Evolutionary conservation across 2,888 invertebrate species (phyloP).

Genomic region (Drosophila parthenogenetica): DNA sequence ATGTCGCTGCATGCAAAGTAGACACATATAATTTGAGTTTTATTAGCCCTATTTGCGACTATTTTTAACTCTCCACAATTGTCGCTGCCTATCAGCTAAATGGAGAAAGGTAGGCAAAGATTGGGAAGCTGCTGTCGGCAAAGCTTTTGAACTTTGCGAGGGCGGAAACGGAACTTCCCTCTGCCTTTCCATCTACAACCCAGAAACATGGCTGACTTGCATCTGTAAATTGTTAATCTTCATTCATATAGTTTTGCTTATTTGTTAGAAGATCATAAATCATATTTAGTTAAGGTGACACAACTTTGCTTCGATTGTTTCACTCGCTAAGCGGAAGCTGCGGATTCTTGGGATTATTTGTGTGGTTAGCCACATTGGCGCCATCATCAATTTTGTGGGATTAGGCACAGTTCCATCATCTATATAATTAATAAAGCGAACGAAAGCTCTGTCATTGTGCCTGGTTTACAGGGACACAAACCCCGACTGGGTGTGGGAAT

Average conservation of each 20-base stretch:
- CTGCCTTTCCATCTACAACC: neutral
- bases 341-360: conserved; percentile 47
- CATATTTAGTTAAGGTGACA: conserved; percentile 39
- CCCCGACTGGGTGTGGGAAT: neutral
- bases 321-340: conserved; percentile 45
- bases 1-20: conserved; percentile 56
- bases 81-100: conserved; percentile 55
- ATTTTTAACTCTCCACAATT: conserved; percentile 66
- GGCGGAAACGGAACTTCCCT: conserved; percentile 49
- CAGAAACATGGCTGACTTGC: conserved; percentile 30
- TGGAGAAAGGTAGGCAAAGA: neutral
- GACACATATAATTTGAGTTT: conserved; percentile 69
- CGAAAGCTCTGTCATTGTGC: conserved; percentile 4
- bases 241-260: neutral
- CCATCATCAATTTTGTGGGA: conserved; percentile 68
- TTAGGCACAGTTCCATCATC: conserved; percentile 44
- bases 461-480: neutral
- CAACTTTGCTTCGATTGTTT: conserved; percentile 47
- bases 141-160: conserved; percentile 62
- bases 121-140: conserved; percentile 14
- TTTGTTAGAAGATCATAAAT: conserved; percentile 38
- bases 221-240: conserved; percentile 47
- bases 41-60: conserved; percentile 57
- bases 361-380: conserved; percentile 64
- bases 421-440: conserved; percentile 65